Evolutionary conservation across 2,113 vertebrate genomes (phyloP), one percentile per base, ranked within the genome.

Genomic region (Notarius lentiginosus): DNA sequence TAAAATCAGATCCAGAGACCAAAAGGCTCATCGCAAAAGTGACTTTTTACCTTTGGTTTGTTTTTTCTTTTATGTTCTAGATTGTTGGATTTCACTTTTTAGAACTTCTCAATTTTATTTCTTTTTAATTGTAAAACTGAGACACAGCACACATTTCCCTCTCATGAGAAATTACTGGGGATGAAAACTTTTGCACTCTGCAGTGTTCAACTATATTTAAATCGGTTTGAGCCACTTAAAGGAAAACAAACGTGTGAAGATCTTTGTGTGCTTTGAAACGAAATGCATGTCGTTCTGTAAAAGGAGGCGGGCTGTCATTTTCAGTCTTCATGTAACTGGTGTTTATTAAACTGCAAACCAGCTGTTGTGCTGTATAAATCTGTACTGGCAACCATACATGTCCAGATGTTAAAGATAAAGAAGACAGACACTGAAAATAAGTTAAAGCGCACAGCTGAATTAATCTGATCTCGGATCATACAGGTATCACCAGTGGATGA

Each of bases 401-500:
- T 66, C 11, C 63, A 27, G 65, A 4, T 27, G 11, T 66, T 27
- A 12, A n/a, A n/a, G 7, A n/a, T 2, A 65, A 10, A 66, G 14
- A 14, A 27, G 15, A 1, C 5, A 70, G 17, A 41, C 15, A 18
- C 30, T 34, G 68, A 34, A 18, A 34, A 34, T 24, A 6, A 24
- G 47, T 11, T 75, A 24, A 5, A 5, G 7, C 2, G 41, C 41
- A 9, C 66, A 34, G 12, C 11, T 2, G 5, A 55, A 27, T 53
- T 3, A 76, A 53, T 75, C 1, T 75, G 47, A 79, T 41, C 30
- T 60, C 10, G 30, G 51, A 61, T 41, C 41, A 12, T 85, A 49
- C 92, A 99, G 98, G 90, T 99, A 99, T 92, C 98, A 99, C 0
- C 91, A 96, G 83, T 99, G 98, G 98, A 99, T 99, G 98, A 94